Base-by-base conservation (phyloP, 2,888 invertebrate genomes). In the Dasysyrphus albostriatus region DNA sequence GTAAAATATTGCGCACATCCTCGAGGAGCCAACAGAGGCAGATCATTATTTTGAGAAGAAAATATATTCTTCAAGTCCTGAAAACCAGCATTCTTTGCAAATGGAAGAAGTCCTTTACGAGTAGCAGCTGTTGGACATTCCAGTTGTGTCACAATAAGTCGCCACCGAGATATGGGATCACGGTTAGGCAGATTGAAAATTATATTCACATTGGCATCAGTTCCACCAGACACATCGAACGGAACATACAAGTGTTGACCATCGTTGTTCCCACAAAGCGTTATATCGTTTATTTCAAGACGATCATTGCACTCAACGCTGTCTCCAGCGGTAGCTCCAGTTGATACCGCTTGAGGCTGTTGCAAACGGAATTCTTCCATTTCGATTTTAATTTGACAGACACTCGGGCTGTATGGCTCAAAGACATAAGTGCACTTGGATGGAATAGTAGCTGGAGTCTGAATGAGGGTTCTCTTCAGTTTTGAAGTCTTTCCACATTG, bases 1-100 rank as follows among this genome's bases (percentile, higher is more conserved):
- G 95, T 95, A 90, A 93, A 95, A 92, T 94, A 96, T 89, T 96
- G 96, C 19, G 95, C 93, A 67, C 95, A 95, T 51, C 95, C 96
- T 0, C 93, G 93, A 0, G 96, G 96, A 0, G 96, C 92, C 56
- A 92, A 79, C n/a, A 91, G 79, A 12, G 92, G 90, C 32, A 90
- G 88, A 88, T 92, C 92, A 0, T 88, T 90, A 42, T 89, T 90
- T 9, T 89, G 90, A 0, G 90, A 69, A 24, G 90, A 89, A 42
- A 92, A 92, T 4, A 92, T 89, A 34, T 83, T 89, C 29, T 90
- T 90, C 54, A 91, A 79, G 84, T 91, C 90, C 84, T 90, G 90
- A 63, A 92, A 78, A 47, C 89, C 90, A 32, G 90, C 90, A 39
- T 88, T 88, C 32, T 88, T 83, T 1, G 89, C 87, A 24, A 91